Conservation (phyloP, 2,888 invertebrate species). For the Lamproptera curius region DNA sequence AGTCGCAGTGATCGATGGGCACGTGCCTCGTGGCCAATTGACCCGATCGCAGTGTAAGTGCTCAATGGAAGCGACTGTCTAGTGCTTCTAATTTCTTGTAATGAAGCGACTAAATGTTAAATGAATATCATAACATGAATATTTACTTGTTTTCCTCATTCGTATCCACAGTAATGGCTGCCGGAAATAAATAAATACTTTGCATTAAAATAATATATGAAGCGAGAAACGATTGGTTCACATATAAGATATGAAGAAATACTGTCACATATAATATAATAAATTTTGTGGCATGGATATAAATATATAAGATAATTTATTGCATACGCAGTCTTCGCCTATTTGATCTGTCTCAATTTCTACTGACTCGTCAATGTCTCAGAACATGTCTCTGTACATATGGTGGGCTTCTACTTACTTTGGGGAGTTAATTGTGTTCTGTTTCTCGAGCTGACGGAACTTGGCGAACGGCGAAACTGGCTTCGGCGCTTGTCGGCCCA, state of each 20-base stretch:
- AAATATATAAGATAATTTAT: neutral
- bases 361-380: too few species aligned
- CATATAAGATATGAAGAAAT: constrained; percentile 5
- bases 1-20: constrained; percentile 24
- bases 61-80: constrained; percentile 34
- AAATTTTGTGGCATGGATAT: neutral
- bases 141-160: constrained; percentile 65
- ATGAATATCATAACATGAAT: constrained; percentile 47
- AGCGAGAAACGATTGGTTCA: constrained; percentile 22
- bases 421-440: constrained; percentile 87
- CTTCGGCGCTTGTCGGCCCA: constrained; percentile 74
- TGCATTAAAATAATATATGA: constrained; percentile 34
- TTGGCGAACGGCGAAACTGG: constrained; percentile 93
- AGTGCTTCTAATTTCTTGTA: constrained; percentile 28
- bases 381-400: too few species aligned
- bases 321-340: neutral
- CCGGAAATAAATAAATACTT: constrained; percentile 60
- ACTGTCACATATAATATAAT: constrained; percentile 1
- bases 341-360: neutral
- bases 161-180: constrained; percentile 66
- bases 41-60: constrained; percentile 21
- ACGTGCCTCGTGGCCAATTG: neutral
- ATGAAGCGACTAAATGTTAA: constrained; percentile 60
- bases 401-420: too few species aligned
- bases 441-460: constrained; percentile 94